phyloP scores from a whole-genome alignment of 2,797 vertebrate species.

The Lagocephalus sceleratus region DNA sequence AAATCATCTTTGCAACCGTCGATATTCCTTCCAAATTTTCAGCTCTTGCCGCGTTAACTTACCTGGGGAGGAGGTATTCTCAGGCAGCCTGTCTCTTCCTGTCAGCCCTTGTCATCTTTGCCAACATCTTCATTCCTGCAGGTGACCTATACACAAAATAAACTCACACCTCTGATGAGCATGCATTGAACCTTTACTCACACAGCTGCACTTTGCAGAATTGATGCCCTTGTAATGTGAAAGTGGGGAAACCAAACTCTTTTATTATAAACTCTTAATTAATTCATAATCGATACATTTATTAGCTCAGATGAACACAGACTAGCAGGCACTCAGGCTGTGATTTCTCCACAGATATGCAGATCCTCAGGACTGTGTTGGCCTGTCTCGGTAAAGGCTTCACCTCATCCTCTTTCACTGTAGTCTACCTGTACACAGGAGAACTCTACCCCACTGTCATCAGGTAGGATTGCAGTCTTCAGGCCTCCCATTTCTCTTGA shows the following conservation, averaged over 20 bases:
- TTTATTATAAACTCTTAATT: too few relatives aligned
- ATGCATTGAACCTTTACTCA: too few relatives aligned
- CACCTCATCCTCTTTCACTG: slow-evolving; percentile 82
- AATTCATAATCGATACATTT: too few relatives aligned
- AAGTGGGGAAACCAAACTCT: too few relatives aligned
- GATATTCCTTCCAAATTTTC: slow-evolving; percentile 78
- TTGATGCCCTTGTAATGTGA: too few relatives aligned
- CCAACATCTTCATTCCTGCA: slow-evolving; percentile 75
- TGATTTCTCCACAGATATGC: slow-evolving; percentile 68
- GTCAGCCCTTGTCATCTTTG: slow-evolving; percentile 70
- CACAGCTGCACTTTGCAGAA: too few relatives aligned
- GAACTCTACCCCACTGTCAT: slow-evolving; percentile 87
- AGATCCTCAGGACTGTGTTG: slow-evolving; percentile 69
- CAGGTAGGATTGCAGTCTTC: slow-evolving; percentile 66
- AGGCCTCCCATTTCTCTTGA: background rate
- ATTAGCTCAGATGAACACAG: background rate
- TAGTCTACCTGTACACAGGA: slow-evolving; percentile 80
- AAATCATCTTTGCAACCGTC: slow-evolving; percentile 77
- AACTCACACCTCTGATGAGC: background rate
- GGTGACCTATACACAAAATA: slow-evolving; percentile 50
- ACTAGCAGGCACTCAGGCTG: background rate
- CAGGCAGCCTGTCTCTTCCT: slow-evolving; percentile 72
- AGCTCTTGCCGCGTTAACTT: slow-evolving; percentile 66
- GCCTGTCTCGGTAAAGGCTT: slow-evolving; percentile 84
- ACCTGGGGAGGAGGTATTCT: slow-evolving; percentile 67